Evolutionary conservation across 2,113 vertebrate species (phyloP).

Genomic region (Solea solea): DNA sequence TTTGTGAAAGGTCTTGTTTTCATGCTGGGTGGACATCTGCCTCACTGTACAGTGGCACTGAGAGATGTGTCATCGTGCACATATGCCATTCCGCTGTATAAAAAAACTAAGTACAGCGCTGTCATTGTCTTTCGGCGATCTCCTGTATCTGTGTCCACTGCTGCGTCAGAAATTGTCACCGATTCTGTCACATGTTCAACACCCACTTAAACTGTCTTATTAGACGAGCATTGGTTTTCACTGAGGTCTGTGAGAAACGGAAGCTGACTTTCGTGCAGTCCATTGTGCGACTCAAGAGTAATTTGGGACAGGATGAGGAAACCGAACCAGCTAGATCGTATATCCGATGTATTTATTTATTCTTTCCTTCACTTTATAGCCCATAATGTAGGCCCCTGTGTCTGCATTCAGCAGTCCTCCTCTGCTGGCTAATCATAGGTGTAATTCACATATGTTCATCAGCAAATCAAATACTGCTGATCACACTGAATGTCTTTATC

Average conservation of each 20-base stretch:
- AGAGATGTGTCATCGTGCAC: conserved; percentile 44
- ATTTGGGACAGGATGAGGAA: conserved; percentile 1
- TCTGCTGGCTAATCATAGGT: conserved; percentile 50
- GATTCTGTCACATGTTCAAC: conserved; percentile 18
- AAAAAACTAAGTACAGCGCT: conserved; percentile 52
- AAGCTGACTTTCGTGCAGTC: neutral
- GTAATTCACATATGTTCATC: conserved; percentile 52
- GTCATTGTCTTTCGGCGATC: conserved; percentile 17
- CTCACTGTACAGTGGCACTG: conserved; percentile 52
- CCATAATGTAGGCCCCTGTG: conserved; percentile 12
- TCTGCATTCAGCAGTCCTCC: conserved; percentile 32
- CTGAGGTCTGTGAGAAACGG: neutral
- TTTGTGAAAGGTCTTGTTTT: conserved; percentile 57
- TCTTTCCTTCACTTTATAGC: neutral
- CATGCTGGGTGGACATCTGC: conserved; percentile 70
- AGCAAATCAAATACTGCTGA: conserved; percentile 36
- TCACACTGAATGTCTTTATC: conserved; percentile 16
- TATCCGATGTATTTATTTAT: neutral
- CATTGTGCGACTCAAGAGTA: neutral
- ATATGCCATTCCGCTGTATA: conserved; percentile 45
- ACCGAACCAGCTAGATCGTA: neutral
- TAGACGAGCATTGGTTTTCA: conserved; percentile 8
- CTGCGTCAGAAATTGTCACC: neutral
- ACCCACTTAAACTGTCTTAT: conserved; percentile 8
- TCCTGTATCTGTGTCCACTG: too few species aligned